Base-by-base conservation (phyloP, 1,140 invertebrate species). In the Hyles euphorbiae region DNA sequence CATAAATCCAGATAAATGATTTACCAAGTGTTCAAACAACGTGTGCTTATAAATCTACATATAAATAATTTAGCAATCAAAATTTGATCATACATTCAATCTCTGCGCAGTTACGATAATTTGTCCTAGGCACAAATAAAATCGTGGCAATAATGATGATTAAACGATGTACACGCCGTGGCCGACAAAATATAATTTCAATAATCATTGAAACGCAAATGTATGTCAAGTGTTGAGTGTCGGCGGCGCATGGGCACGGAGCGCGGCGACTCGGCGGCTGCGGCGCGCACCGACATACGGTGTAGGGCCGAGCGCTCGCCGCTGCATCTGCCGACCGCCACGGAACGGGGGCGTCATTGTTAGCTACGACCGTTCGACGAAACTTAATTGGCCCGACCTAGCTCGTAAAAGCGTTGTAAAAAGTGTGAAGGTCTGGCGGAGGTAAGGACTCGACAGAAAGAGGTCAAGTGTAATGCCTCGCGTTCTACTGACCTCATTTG, bases 401-500 rank as follows among this genome's bases (percentile, higher is more conserved):
- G 79, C 82, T 88, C 83, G 73, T 85, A 85, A 85, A 82, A 88
- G 77, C 83, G 73, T 75, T 86, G 82, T 88, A 83, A 88, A 87
- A 87, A 85, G 83, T 81, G 81, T 85, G 85, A 88, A 88, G 85
- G 83, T 82, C 83, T 87, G 83, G 81, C 74, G 78, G 84, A 86
- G 81, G 81, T 88, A 83, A 88, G 86, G 86, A 88, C 85, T 88
- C 70, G 67, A 58, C 75, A 70, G 67, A 88, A 88, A 87, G 86
- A 84, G 86, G 86, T 88, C 86, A 87, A 88, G 83, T 87, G 86
- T 86, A 88, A 83, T 83, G 76, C 77, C 74, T 79, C 80, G 83
- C 76, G 85, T 86, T 87, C 86, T 69, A 88, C 83, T 88, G 80
- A 84, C 86, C 86, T 88, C 83, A 87, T 88, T 88, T 77, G 70